These are phyloP conservation scores for Cryptocheilus praepositus DNA, from an alignment of 2,888 invertebrate genomes.

Conservation along the genomic window DNA sequence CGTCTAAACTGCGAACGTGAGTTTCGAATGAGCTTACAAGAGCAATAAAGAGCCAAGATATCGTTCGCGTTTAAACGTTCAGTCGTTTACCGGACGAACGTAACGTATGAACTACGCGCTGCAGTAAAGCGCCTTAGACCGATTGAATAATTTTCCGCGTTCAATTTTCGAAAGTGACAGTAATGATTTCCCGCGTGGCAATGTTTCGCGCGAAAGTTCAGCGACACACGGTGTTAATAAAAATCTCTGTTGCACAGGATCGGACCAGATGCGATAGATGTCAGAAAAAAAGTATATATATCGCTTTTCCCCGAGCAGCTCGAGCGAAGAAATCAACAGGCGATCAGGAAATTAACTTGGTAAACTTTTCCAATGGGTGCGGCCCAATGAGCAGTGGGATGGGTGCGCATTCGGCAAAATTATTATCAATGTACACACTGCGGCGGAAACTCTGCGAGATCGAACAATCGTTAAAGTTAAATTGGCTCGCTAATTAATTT, in stretches of 20 bases:
- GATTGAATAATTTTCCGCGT: too few species aligned
- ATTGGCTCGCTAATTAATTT: conserved; percentile 71
- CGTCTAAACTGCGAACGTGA: conserved; percentile 12
- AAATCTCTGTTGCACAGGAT: too few species aligned
- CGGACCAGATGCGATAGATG: neutral
- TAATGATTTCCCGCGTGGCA: too few species aligned
- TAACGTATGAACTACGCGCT: too few species aligned
- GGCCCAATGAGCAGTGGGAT: conserved; percentile 29
- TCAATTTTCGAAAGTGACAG: too few species aligned
- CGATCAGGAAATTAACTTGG: conserved; percentile 53
- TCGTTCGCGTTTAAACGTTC: too few species aligned
- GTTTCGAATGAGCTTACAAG: conserved; percentile 40
- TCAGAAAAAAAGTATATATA: neutral
- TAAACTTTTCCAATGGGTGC: conserved; percentile 52
- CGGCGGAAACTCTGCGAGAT: conserved; percentile 50
- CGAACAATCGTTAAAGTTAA: conserved; percentile 68
- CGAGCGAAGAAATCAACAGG: conserved; percentile 54
- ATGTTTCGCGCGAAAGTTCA: too few species aligned
- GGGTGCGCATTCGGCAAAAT: conserved; percentile 53
- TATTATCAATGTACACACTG: conserved; percentile 65
- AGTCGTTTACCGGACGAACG: too few species aligned
- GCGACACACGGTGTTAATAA: too few species aligned
- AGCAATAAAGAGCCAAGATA: too few species aligned
- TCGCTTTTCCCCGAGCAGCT: conserved; percentile 6
- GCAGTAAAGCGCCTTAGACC: too few species aligned